phyloP scores from a whole-genome alignment of 1,140 invertebrate genomes.

The Drosophila varians region DNA sequence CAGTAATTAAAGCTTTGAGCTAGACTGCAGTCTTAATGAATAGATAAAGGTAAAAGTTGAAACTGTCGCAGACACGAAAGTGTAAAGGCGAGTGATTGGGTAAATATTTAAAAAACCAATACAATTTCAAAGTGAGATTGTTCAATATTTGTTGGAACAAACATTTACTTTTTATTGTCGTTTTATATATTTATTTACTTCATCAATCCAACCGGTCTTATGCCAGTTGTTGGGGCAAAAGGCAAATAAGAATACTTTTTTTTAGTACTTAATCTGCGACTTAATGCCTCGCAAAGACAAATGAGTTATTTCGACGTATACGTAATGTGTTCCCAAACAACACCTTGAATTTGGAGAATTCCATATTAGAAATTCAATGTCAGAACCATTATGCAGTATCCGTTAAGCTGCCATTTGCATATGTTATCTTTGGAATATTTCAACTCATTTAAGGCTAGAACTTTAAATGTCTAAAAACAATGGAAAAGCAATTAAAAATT shows the following conservation, averaged over 20 bases:
- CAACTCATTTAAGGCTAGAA: conserved; percentile 43
- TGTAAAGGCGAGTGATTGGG: neutral
- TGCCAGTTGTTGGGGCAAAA: neutral
- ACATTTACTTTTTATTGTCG: conserved; percentile 18
- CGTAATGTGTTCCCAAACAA: conserved; percentile 14
- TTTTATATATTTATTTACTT: neutral
- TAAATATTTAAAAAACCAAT: conserved; percentile 4
- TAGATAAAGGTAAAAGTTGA: conserved; percentile 26
- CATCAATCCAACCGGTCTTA: conserved; percentile 17
- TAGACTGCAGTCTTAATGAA: conserved; percentile 18
- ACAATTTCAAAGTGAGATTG: neutral
- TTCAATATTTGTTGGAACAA: neutral
- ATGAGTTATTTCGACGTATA: conserved; percentile 5
- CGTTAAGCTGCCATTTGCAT: conserved; percentile 26
- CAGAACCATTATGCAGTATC: conserved; percentile 29
- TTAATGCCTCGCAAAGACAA: conserved; percentile 9
- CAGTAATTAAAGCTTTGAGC: conserved; percentile 49
- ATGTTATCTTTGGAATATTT: conserved; percentile 39
- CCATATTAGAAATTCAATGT: conserved; percentile 38
- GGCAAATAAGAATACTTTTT: conserved; percentile 13
- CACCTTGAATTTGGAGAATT: neutral
- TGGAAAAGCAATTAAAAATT: conserved; percentile 73
- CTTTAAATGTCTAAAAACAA: conserved; percentile 42
- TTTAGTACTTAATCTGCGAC: conserved; percentile 3
- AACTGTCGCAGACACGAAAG: neutral